phyloP scores from a whole-genome alignment of 1,140 invertebrate genomes.

The Drosophila kohkoa region DNA sequence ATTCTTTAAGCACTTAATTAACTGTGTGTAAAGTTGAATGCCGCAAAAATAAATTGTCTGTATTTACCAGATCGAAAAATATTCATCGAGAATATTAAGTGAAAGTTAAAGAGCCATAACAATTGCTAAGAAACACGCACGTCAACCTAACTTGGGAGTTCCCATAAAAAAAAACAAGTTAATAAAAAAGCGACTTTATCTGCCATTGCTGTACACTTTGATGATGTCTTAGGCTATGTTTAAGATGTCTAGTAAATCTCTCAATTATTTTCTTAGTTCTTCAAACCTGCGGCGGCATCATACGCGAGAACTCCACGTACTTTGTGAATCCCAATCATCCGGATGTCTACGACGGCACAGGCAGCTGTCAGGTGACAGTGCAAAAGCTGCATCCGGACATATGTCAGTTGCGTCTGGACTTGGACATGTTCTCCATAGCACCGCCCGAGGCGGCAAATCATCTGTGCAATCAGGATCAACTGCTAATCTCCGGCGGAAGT shows the following conservation, averaged over 20 bases:
- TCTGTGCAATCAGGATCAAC: constrained; percentile 93
- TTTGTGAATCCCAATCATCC: constrained; percentile 94
- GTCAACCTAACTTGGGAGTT: no score
- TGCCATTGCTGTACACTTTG: no score
- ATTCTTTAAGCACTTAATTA: no score
- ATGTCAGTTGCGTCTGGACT: constrained; percentile 93
- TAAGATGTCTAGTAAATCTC: neutral
- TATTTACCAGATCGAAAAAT: no score
- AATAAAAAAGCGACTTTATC: no score
- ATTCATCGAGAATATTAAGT: no score
- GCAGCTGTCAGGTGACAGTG: constrained; percentile 93
- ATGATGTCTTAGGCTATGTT: no score
- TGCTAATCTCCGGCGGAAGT: constrained; percentile 93
- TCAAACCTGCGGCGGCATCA: constrained; percentile 90
- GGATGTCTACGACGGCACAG: constrained; percentile 89
- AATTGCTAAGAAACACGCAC: no score
- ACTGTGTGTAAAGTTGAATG: no score
- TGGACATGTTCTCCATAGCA: constrained; percentile 89
- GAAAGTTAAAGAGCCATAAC: no score
- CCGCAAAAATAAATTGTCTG: no score
- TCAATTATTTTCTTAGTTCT: constrained; percentile 86
- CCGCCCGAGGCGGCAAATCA: constrained; percentile 91
- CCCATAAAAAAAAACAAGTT: no score
- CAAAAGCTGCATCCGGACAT: constrained; percentile 91
- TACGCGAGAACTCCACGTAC: constrained; percentile 92